Percentiles rank a stretch among this genome's conserved stretches.
Conservation (phyloP, 2,113 vertebrate species). For the Microcebus griseorufus region DNA sequence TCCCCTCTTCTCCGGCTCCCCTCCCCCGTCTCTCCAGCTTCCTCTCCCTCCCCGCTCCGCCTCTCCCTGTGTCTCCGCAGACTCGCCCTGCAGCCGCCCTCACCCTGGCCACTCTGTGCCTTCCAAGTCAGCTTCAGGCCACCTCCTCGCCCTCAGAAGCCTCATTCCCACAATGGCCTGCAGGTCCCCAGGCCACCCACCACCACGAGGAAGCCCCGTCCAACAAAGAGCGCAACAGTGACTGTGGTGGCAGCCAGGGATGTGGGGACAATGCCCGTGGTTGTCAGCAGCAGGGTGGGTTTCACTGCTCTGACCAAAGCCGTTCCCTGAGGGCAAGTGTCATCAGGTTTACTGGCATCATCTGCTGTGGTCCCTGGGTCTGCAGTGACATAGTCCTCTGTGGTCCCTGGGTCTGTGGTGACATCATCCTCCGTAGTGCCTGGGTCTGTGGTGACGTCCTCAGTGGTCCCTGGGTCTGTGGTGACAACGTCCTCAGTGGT, state of each 20-base stretch:
- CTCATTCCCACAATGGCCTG: neutral
- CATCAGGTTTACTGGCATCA: neutral
- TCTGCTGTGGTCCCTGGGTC: neutral
- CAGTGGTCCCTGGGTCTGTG: too few relatives aligned
- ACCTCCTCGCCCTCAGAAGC: neutral
- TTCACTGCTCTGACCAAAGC: neutral
- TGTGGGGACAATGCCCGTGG: neutral
- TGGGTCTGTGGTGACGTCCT: too few relatives aligned
- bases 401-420: neutral
- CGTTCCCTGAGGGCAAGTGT: neutral
- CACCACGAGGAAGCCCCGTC: neutral
- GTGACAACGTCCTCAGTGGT: too few relatives aligned
- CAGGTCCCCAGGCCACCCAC: neutral
- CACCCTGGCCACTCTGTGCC: neutral
- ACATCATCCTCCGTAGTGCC: fast-evolving
- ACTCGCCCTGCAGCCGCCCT: neutral
- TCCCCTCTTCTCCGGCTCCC: neutral
- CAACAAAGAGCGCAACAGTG: neutral
- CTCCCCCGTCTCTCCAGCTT: neutral
- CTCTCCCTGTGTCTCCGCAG: neutral
- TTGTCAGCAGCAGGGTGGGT: neutral
- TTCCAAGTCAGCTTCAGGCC: neutral
- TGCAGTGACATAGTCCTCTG: fast-evolving
- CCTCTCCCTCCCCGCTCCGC: neutral
- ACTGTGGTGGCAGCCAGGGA: neutral